A percentile compares a stretch with the other conserved stretches of the same genome.
Evolutionary conservation across 35 echinoderm and acorn worm genomes (phyloP).

Genomic region (Amphiura filiformis): DNA sequence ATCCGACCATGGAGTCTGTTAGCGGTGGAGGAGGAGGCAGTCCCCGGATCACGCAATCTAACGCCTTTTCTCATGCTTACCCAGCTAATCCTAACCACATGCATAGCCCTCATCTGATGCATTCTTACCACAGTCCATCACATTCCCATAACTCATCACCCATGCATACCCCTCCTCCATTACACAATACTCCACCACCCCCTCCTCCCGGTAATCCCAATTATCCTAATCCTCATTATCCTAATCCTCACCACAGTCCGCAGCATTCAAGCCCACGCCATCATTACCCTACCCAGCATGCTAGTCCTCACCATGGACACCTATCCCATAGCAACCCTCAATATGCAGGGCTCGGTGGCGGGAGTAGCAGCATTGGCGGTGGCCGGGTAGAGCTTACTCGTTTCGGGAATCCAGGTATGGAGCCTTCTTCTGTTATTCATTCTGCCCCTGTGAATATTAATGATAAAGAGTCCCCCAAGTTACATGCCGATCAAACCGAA

Average conservation of each 20-base stretch:
- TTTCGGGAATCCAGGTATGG: background rate
- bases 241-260: slow-evolving; percentile 23
- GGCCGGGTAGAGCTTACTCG: background rate
- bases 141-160: slow-evolving; percentile 7
- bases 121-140: slow-evolving; percentile 11
- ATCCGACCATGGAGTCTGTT: slow-evolving; percentile 22
- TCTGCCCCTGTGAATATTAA: slow-evolving; percentile 9
- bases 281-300: background rate
- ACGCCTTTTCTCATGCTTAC: slow-evolving; percentile 38
- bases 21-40: slow-evolving; percentile 11
- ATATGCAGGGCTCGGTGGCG: slow-evolving; percentile 3
- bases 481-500: slow-evolving; percentile 56
- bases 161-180: background rate
- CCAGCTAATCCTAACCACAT: slow-evolving; percentile 38
- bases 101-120: slow-evolving; percentile 33
- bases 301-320: slow-evolving; percentile 26
- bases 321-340: slow-evolving; percentile 7
- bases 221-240: slow-evolving; percentile 8
- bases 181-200: background rate
- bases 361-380: background rate
- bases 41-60: slow-evolving; percentile 25
- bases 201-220: slow-evolving; percentile 24
- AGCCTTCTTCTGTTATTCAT: slow-evolving; percentile 16
- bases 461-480: slow-evolving; percentile 61
- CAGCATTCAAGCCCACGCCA: slow-evolving; percentile 7